Conservation (phyloP, 2,888 invertebrate genomes). For the Lasius fuliginosus region DNA sequence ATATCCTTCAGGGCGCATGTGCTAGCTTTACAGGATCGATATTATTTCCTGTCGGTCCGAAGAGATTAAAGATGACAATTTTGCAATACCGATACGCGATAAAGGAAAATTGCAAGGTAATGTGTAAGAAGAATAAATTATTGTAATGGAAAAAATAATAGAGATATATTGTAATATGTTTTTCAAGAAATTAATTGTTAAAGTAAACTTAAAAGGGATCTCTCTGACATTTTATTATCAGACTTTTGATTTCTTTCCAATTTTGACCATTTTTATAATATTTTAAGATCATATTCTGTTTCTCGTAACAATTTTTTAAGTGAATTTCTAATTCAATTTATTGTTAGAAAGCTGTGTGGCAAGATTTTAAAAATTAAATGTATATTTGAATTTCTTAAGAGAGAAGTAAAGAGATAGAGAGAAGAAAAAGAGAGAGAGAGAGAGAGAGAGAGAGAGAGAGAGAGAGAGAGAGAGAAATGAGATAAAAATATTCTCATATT, state of each 20-base stretch:
- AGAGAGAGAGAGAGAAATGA: background rate
- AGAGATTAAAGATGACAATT: slow-evolving; percentile 36
- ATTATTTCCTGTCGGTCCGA: slow-evolving; percentile 43
- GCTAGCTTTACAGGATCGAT: slow-evolving; percentile 64
- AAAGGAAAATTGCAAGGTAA: slow-evolving; percentile 4
- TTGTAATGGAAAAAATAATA: background rate
- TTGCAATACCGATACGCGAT: slow-evolving; percentile 44
- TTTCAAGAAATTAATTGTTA: background rate
- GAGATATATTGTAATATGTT: background rate
- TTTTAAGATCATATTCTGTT: background rate
- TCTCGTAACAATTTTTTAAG: background rate
- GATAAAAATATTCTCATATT: background rate
- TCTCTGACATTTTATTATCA: background rate
- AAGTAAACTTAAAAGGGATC: background rate
- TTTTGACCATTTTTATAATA: background rate
- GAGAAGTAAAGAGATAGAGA: too few relatives aligned
- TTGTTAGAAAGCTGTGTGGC: background rate
- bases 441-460: too few relatives aligned
- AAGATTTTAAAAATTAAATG: background rate
- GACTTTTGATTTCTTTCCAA: background rate
- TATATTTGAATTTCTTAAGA: background rate
- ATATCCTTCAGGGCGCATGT: slow-evolving; percentile 65
- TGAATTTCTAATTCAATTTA: background rate
- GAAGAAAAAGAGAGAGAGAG: background rate
- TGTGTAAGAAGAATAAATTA: background rate